Percentiles rank a stretch among this genome's conserved stretches.
phyloP scores from a whole-genome alignment of 1,140 invertebrate species.

The Pseudobourletiella spinata region DNA sequence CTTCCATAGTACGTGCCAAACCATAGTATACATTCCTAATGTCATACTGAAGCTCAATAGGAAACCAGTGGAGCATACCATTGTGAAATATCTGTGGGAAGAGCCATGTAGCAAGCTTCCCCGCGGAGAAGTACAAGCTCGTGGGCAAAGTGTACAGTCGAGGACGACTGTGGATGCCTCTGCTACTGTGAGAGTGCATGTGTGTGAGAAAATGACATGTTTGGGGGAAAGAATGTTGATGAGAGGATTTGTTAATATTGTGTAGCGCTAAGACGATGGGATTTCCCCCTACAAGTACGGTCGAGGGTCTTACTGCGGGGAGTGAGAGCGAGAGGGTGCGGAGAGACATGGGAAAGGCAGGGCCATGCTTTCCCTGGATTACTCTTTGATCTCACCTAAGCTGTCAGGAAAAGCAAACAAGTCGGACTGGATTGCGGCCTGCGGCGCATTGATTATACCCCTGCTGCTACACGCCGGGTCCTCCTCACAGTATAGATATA shows the following conservation, averaged over 20 bases:
- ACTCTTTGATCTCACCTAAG: constrained; percentile 34
- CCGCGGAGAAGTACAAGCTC: no score
- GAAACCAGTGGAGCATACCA: no score
- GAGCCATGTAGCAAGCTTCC: no score
- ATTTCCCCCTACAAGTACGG: background rate
- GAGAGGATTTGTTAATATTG: constrained; percentile 10
- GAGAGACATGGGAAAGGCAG: constrained; percentile 30
- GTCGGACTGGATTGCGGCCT: constrained; percentile 24
- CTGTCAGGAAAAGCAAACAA: constrained; percentile 34
- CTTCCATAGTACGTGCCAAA: background rate
- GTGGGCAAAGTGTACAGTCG: no score
- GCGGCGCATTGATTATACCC: constrained; percentile 19
- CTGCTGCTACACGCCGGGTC: background rate
- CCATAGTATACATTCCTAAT: no score
- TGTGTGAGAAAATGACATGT: no score
- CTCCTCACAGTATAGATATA: background rate
- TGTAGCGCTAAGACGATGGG: background rate
- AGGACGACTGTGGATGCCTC: no score
- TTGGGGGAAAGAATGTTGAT: constrained; percentile 5
- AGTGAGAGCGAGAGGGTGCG: background rate
- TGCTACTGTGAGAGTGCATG: no score
- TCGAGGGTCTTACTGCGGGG: background rate
- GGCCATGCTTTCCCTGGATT: constrained; percentile 16
- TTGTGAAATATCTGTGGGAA: no score
- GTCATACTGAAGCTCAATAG: no score